phyloP scores from a whole-genome alignment of 2,797 vertebrate genomes.

The Pagetopsis macropterus region DNA sequence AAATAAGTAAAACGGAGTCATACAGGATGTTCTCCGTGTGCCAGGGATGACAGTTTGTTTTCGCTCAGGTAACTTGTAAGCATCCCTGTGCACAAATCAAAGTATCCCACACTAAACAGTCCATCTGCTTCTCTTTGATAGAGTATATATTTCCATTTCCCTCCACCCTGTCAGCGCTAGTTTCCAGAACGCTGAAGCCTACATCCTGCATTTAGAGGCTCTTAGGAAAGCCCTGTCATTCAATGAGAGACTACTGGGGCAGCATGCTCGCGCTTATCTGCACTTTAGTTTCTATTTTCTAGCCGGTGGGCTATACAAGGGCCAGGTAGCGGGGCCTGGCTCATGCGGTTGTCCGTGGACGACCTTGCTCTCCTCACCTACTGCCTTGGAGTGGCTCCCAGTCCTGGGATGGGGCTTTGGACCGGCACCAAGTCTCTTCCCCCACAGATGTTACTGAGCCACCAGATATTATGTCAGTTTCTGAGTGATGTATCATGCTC shows the following conservation, averaged over 20 bases:
- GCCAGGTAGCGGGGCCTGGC: slow-evolving; percentile 79
- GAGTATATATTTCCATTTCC: slow-evolving; percentile 54
- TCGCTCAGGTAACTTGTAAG: slow-evolving; percentile 35
- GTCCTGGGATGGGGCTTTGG: slow-evolving; percentile 87
- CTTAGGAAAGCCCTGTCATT: slow-evolving; percentile 84
- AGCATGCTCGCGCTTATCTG: slow-evolving; percentile 75
- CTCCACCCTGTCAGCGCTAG: slow-evolving; percentile 59
- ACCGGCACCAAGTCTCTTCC: slow-evolving; percentile 86
- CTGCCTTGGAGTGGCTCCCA: slow-evolving; percentile 88
- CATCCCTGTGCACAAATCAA: slow-evolving; percentile 57
- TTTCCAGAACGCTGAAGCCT: slow-evolving; percentile 75
- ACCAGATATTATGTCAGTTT: slow-evolving; percentile 85
- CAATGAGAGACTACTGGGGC: slow-evolving; percentile 74
- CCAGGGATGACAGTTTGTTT: slow-evolving; percentile 53
- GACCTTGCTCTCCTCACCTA: slow-evolving; percentile 89
- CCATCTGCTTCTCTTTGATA: slow-evolving; percentile 69
- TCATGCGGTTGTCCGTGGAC: slow-evolving; percentile 85
- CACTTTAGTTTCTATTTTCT: slow-evolving; percentile 78
- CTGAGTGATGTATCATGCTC: slow-evolving; percentile 79
- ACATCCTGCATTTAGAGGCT: slow-evolving; percentile 84
- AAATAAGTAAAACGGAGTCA: neutral
- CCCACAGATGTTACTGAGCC: slow-evolving; percentile 87
- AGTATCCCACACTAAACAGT: slow-evolving; percentile 61
- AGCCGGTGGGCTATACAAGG: slow-evolving; percentile 68
- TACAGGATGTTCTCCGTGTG: slow-evolving; percentile 18